phyloP scores from a whole-genome alignment of 2,888 invertebrate species.

The Escarpia spicata region DNA sequence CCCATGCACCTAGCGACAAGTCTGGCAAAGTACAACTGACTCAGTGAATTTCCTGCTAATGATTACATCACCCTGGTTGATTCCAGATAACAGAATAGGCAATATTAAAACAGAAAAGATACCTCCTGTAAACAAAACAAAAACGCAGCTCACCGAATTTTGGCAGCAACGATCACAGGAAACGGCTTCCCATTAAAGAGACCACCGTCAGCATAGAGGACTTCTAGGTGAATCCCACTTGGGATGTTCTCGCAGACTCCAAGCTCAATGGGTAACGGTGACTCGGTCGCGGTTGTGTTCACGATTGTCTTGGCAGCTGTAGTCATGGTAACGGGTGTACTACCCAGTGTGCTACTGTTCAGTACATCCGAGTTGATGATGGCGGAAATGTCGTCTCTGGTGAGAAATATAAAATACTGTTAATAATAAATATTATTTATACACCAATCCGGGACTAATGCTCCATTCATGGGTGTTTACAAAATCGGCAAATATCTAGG shows the following conservation, averaged over 20 bases:
- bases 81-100: not conserved
- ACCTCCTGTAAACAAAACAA: not conserved
- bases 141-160: conserved; percentile 51
- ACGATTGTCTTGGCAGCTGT: not conserved
- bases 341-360: not conserved
- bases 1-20: no score
- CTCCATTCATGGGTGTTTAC: no score
- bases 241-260: conserved; percentile 54
- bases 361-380: not conserved
- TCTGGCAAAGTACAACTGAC: no score
- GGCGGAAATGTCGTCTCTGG: not conserved
- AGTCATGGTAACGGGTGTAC: not conserved
- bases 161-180: conserved; percentile 55
- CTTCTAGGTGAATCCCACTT: conserved; percentile 51
- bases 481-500: no score
- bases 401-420: not conserved
- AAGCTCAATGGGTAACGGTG: conserved; percentile 24
- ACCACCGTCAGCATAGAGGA: conserved; percentile 57
- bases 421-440: not conserved
- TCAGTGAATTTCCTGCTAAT: no score
- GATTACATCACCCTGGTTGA: no score
- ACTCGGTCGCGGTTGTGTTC: not conserved
- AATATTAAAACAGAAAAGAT: not conserved
- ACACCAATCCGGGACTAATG: no score
- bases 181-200: conserved; percentile 48